A percentile compares a stretch with the other conserved stretches of the same genome.
Conservation (phyloP, 2,797 vertebrate genomes). For the Hippocampus kuda region DNA sequence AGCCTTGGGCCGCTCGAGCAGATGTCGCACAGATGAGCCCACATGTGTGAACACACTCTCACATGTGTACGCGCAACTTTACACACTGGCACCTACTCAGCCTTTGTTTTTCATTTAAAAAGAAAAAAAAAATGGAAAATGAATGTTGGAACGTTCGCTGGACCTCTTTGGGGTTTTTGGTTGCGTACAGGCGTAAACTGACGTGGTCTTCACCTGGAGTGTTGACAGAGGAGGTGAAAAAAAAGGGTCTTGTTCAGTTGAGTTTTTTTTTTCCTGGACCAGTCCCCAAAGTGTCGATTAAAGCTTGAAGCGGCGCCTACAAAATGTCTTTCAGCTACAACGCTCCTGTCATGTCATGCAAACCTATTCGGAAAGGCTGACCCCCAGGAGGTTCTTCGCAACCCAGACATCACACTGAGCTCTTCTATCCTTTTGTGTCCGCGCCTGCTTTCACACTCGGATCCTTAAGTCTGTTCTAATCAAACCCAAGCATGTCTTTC, state of each 20-base stretch:
- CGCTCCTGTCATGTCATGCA: background rate
- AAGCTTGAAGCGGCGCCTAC: conserved; percentile 9
- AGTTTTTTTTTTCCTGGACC: conserved; percentile 12
- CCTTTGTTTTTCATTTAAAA: conserved; percentile 39
- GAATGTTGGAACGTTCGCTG: conserved; percentile 13
- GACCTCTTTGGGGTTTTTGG: conserved; percentile 34
- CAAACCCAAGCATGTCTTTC: background rate
- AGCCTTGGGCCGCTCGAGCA: conserved; percentile 62
- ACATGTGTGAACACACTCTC: conserved; percentile 10
- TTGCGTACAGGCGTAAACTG: conserved; percentile 20
- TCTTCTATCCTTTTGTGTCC: background rate
- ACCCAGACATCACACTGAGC: background rate
- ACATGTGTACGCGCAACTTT: conserved; percentile 8
- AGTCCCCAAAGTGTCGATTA: conserved; percentile 12
- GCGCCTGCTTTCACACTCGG: no score
- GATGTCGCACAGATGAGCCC: conserved; percentile 63
- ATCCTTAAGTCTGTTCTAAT: background rate
- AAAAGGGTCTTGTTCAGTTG: conserved; percentile 4
- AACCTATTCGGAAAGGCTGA: background rate
- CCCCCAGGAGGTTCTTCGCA: background rate
- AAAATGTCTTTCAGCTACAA: background rate
- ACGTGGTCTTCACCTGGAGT: conserved; percentile 19
- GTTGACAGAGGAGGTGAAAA: conserved; percentile 17
- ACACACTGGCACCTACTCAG: conserved; percentile 18
- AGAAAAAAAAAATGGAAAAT: conserved; percentile 16